phyloP scores from a whole-genome alignment of 2,888 invertebrate species.

The Chorisops tibialis region DNA sequence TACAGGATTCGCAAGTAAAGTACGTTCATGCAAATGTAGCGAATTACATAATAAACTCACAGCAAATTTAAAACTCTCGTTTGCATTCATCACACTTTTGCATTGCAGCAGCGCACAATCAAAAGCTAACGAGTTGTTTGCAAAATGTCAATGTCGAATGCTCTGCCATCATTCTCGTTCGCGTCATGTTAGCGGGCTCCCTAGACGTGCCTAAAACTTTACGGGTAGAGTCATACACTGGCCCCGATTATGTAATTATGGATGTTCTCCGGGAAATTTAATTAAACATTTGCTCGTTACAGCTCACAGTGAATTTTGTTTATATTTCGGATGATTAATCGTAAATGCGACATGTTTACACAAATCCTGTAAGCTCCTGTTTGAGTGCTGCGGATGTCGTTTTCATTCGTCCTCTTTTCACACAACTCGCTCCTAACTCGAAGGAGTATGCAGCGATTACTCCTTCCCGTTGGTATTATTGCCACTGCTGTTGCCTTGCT shows the following conservation, averaged over 20 bases:
- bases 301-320: slow-evolving; percentile 7
- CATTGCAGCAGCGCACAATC: background rate
- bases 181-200: background rate
- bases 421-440: no score
- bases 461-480: no score
- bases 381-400: background rate
- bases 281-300: slow-evolving; percentile 10
- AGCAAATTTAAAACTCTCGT: no score
- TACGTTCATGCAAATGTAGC: no score
- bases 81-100: no score
- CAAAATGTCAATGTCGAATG: background rate
- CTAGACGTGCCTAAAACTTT: background rate
- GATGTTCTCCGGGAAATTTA: slow-evolving; percentile 8
- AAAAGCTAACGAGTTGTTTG: slow-evolving; percentile 21
- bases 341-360: slow-evolving; percentile 14
- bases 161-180: background rate
- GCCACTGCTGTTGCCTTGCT: no score
- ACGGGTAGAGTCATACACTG: background rate
- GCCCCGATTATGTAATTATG: slow-evolving; percentile 8
- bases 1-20: no score
- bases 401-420: no score
- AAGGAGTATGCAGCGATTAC: no score
- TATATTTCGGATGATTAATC: slow-evolving; percentile 22
- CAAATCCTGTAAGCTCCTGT: background rate
- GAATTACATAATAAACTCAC: no score